These are phyloP conservation scores for Philaethria dido DNA, from an alignment of 2,888 invertebrate genomes.

Conservation along the genomic window DNA sequence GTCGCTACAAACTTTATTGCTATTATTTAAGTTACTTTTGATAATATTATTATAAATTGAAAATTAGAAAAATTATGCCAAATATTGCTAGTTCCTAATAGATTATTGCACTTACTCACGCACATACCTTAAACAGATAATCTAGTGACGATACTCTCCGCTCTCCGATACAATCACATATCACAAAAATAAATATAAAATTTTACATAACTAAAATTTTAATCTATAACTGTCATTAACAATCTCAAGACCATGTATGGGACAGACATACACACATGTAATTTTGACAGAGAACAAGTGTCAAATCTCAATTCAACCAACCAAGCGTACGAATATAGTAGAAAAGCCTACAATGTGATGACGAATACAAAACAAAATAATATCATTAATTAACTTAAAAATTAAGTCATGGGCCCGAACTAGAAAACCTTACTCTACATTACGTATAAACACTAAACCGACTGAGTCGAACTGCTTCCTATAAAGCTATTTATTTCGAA, in stretches of 20 bases:
- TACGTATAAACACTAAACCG: conserved; percentile 68
- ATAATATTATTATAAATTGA: conserved; percentile 2
- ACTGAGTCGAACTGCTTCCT: conserved; percentile 68
- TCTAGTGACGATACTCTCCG: not conserved
- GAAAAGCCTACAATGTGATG: conserved; percentile 50
- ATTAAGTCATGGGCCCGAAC: conserved; percentile 82
- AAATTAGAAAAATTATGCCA: not conserved
- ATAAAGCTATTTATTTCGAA: conserved; percentile 77
- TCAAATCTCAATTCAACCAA: conserved; percentile 28
- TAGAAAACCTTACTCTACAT: conserved; percentile 73
- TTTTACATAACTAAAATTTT: not conserved
- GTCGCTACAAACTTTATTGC: conserved; percentile 1
- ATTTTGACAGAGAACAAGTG: conserved; percentile 48
- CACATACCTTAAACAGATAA: not conserved
- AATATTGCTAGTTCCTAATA: not conserved
- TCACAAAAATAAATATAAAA: not conserved
- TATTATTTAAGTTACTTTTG: not conserved
- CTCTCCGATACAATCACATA: not conserved
- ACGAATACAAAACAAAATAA: conserved; percentile 48
- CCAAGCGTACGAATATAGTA: conserved; percentile 55
- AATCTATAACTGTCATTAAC: not conserved
- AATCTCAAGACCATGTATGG: not conserved
- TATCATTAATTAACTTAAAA: conserved; percentile 70
- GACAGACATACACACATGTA: conserved; percentile 31
- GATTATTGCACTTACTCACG: conserved; percentile 14